Percentiles rank a stretch among this genome's conserved stretches.
Conservation (phyloP, 53 echinoderm and acorn worm genomes). For the Luidia sarsii region DNA sequence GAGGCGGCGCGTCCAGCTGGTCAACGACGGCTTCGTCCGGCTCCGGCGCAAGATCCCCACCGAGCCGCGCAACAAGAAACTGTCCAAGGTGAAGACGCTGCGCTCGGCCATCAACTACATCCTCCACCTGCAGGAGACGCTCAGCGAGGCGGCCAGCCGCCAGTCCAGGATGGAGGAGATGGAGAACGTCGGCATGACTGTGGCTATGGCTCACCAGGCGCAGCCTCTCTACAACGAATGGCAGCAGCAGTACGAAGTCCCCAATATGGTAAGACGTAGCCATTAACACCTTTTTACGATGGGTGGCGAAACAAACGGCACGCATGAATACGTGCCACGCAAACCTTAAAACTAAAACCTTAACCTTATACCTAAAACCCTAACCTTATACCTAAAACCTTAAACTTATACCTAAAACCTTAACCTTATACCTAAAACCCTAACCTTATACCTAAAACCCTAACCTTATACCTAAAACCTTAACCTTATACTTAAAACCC, state of each 20-base stretch:
- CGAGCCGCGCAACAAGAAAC: slow-evolving; percentile 95
- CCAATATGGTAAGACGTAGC: slow-evolving; percentile 28
- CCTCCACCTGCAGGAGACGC: slow-evolving; percentile 85
- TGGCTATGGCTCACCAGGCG: slow-evolving; percentile 48
- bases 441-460: too few species aligned
- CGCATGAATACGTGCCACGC: too few species aligned
- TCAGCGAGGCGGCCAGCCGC: slow-evolving; percentile 76
- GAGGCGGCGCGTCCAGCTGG: slow-evolving; percentile 91
- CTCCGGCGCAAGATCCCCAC: slow-evolving; percentile 93
- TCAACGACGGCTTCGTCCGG: slow-evolving; percentile 98
- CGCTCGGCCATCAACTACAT: slow-evolving; percentile 98
- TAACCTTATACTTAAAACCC: too few species aligned
- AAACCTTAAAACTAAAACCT: too few species aligned
- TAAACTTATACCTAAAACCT: too few species aligned
- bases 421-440: too few species aligned
- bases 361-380: too few species aligned
- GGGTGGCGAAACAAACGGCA: too few species aligned
- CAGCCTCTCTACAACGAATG: slow-evolving; percentile 36
- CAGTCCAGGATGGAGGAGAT: slow-evolving; percentile 79
- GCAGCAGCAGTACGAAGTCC: slow-evolving; percentile 33
- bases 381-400: too few species aligned
- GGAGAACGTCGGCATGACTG: slow-evolving; percentile 57
- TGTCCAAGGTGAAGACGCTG: slow-evolving; percentile 96
- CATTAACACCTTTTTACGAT: too few species aligned
- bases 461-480: too few species aligned